phyloP scores from a whole-genome alignment of 1,140 invertebrate genomes.

The Leptinotarsa lineolata region DNA sequence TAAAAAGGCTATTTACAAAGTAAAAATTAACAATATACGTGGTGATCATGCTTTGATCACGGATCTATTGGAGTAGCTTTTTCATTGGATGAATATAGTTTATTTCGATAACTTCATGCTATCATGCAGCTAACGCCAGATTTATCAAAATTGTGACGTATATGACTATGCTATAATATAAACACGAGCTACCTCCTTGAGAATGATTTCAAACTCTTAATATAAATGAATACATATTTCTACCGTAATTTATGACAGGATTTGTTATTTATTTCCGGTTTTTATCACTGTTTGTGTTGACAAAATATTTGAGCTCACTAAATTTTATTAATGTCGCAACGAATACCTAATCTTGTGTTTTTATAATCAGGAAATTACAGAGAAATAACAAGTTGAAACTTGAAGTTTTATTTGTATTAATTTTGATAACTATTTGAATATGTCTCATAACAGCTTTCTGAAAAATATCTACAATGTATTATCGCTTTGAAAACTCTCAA shows the following conservation, averaged over 20 bases:
- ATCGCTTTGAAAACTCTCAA: background rate
- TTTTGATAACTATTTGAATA: background rate
- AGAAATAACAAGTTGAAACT: background rate
- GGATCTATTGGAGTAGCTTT: too few relatives aligned
- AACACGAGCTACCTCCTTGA: too few relatives aligned
- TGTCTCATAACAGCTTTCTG: background rate
- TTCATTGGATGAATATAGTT: too few relatives aligned
- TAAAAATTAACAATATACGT: too few relatives aligned
- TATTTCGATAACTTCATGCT: too few relatives aligned
- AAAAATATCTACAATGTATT: background rate
- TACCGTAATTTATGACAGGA: background rate
- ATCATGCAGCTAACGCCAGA: too few relatives aligned
- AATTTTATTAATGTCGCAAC: background rate
- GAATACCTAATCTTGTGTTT: background rate
- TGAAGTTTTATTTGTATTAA: background rate
- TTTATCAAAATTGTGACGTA: too few relatives aligned
- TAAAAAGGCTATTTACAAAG: too few relatives aligned
- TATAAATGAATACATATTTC: background rate
- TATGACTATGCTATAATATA: too few relatives aligned
- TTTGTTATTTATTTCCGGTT: constrained; percentile 13
- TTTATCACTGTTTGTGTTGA: constrained; percentile 15
- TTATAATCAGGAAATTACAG: background rate
- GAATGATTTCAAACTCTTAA: too few relatives aligned
- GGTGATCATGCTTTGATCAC: too few relatives aligned
- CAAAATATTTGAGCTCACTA: background rate